A percentile compares a stretch with the other conserved stretches of the same genome.
Conservation (phyloP, 2,797 vertebrate genomes). For the Sebastolobus altivelis region DNA sequence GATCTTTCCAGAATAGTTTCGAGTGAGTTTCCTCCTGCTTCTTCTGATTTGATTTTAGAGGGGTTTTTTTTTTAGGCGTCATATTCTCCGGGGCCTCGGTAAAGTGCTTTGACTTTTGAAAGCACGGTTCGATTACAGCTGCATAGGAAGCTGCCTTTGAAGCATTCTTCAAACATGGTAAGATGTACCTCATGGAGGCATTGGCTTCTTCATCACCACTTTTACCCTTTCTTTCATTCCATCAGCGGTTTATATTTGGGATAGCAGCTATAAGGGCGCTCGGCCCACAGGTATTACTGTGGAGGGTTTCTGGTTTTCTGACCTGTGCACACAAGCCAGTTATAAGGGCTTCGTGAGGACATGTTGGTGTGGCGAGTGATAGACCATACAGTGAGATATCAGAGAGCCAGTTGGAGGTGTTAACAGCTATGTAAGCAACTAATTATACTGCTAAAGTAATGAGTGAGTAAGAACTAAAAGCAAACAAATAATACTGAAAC, state of each 20-base stretch:
- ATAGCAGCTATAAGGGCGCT: slow-evolving; percentile 10
- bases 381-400: slow-evolving; percentile 3
- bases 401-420: background rate
- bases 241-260: slow-evolving; percentile 42
- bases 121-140: slow-evolving; percentile 55
- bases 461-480: background rate
- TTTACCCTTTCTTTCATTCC: slow-evolving; percentile 38
- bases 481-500: background rate
- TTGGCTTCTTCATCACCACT: slow-evolving; percentile 35
- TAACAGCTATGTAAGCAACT: background rate
- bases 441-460: too few relatives aligned
- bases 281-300: slow-evolving; percentile 34
- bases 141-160: slow-evolving; percentile 55
- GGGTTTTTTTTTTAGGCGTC: slow-evolving; percentile 1
- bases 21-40: slow-evolving; percentile 24
- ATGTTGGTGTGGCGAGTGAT: slow-evolving; percentile 7
- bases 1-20: slow-evolving; percentile 19
- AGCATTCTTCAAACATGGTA: slow-evolving; percentile 55
- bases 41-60: slow-evolving; percentile 51
- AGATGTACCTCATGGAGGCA: slow-evolving; percentile 56
- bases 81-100: slow-evolving; percentile 29
- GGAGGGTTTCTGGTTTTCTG: slow-evolving; percentile 29
- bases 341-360: slow-evolving; percentile 17
- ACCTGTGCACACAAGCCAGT: slow-evolving; percentile 7
- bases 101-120: slow-evolving; percentile 59